phyloP scores from a whole-genome alignment of 2,888 invertebrate species.

The Drosophila bunnanda region DNA sequence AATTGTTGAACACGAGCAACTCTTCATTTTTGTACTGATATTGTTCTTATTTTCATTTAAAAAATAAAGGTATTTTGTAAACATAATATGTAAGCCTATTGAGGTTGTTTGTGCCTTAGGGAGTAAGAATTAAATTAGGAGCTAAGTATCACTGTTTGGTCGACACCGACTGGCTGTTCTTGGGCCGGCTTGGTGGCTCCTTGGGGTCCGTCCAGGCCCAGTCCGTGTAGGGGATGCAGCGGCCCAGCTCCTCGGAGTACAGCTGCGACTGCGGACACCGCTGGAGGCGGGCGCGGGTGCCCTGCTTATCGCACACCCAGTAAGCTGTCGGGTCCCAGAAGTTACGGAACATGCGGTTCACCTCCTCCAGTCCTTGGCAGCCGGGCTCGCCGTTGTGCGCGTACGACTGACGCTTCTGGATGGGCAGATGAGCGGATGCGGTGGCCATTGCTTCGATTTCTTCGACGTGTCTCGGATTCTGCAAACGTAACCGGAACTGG shows the following conservation, averaged over 20 bases:
- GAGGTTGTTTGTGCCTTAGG: conserved; percentile 40
- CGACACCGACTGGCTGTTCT: conserved; percentile 27
- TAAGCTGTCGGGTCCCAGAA: conserved; percentile 83
- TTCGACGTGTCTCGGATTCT: not conserved
- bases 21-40: conserved; percentile 64
- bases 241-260: conserved; percentile 73
- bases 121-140: conserved; percentile 21
- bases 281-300: conserved; percentile 66
- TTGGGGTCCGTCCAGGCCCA: conserved; percentile 81
- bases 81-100: conserved; percentile 50
- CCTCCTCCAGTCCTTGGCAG: conserved; percentile 77
- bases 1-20: conserved; percentile 56
- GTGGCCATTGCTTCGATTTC: conserved; percentile 43
- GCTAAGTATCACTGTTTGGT: conserved; percentile 36
- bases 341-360: conserved; percentile 81
- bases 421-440: conserved; percentile 68
- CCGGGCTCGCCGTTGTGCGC: conserved; percentile 81
- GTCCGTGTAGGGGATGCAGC: conserved; percentile 77
- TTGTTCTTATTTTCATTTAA: conserved; percentile 48
- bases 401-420: conserved; percentile 68
- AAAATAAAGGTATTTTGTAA: conserved; percentile 68
- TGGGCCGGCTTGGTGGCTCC: conserved; percentile 81
- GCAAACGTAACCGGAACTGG: conserved; percentile 14
- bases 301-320: conserved; percentile 79
- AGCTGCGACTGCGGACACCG: conserved; percentile 75